Percentiles rank a stretch among this genome's conserved stretches.
Conservation (phyloP, 2,797 vertebrate species). For the Enoplosus armatus region DNA sequence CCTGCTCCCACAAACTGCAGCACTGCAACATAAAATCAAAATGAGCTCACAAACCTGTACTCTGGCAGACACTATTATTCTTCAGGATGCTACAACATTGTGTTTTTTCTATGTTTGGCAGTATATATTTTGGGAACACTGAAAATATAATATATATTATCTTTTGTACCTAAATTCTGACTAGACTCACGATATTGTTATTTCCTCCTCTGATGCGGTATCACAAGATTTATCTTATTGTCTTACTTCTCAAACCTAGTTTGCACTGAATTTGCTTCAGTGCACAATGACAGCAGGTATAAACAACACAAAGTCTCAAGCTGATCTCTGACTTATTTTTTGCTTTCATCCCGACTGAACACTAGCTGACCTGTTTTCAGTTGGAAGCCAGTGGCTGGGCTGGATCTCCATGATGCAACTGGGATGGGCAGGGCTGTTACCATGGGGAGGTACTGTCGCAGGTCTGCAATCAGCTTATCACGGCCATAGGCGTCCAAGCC, state of each 20-base stretch:
- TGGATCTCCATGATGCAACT: conserved; percentile 89
- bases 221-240: conserved; percentile 6
- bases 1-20: conserved; percentile 94
- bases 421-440: conserved; percentile 91
- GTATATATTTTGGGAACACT: not conserved
- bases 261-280: conserved; percentile 4
- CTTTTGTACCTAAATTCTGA: not conserved
- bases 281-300: conserved; percentile 37
- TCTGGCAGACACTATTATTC: not conserved
- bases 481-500: conserved; percentile 88
- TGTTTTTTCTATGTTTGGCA: not conserved
- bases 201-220: conserved; percentile 11
- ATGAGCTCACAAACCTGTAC: not conserved
- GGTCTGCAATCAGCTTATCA: conserved; percentile 91
- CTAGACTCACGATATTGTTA: not conserved
- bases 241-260: conserved; percentile 13
- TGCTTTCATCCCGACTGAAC: conserved; percentile 47
- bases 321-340: conserved; percentile 47
- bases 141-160: not conserved
- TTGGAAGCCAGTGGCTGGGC: conserved; percentile 89
- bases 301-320: conserved; percentile 29
- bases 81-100: not conserved
- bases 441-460: conserved; percentile 91
- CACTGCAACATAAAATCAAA: conserved; percentile 82
- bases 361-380: conserved; percentile 93